Evolutionary conservation across 2,888 invertebrate species (phyloP).

Genomic region (Apodemia mormo): DNA sequence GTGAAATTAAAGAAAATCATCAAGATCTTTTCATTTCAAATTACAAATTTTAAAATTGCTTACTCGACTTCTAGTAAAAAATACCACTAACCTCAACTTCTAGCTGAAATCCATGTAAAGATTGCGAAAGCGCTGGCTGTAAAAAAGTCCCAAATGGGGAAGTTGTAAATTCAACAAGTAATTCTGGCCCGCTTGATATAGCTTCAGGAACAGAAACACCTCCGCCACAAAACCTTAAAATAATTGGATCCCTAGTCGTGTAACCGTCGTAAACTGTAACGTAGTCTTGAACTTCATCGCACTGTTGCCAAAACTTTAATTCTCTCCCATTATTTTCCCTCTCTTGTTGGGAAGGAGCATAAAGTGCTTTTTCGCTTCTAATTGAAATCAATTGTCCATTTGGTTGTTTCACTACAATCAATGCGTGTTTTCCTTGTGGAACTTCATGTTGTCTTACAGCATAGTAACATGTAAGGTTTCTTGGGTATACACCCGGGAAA

Average conservation of each 20-base stretch:
- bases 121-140: conserved; percentile 88
- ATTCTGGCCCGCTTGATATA: conserved; percentile 92
- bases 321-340: conserved; percentile 81
- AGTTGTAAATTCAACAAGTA: conserved; percentile 94
- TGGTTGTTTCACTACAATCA: conserved; percentile 92
- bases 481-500: conserved; percentile 95
- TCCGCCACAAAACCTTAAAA: conserved; percentile 94
- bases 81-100: conserved; percentile 84
- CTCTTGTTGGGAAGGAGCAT: conserved; percentile 79
- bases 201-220: conserved; percentile 93
- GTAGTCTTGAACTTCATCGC: conserved; percentile 93
- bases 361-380: conserved; percentile 87
- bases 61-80: too few relatives aligned
- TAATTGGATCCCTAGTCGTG: conserved; percentile 92
- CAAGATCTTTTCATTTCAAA: too few relatives aligned
- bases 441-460: conserved; percentile 93
- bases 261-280: conserved; percentile 94
- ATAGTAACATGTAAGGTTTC: conserved; percentile 97
- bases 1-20: too few relatives aligned
- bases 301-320: conserved; percentile 90
- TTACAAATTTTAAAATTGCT: too few relatives aligned
- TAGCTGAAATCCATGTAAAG: conserved; percentile 93
- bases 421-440: conserved; percentile 92
- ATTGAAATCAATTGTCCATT: conserved; percentile 93
- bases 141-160: conserved; percentile 94